phyloP scores from a whole-genome alignment of 2,888 invertebrate genomes.

The Eurois occulta region DNA sequence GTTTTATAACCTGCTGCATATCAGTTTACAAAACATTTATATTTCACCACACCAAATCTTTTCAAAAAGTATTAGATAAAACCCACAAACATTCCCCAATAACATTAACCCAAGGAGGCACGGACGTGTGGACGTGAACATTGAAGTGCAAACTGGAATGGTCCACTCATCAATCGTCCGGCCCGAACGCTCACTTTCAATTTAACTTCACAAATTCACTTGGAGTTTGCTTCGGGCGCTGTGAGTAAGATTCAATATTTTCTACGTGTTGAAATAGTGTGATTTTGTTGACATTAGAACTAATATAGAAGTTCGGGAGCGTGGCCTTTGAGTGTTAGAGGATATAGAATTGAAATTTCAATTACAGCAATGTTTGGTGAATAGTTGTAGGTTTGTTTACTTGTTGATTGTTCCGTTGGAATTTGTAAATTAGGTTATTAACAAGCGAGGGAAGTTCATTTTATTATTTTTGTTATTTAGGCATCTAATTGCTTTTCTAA shows the following conservation, averaged over 20 bases:
- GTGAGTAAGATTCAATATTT: conserved; percentile 63
- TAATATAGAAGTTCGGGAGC: conserved; percentile 42
- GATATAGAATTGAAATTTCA: conserved; percentile 19
- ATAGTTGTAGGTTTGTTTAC: not conserved
- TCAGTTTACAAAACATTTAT: not conserved
- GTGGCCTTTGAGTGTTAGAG: not conserved
- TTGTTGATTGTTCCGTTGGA: conserved; percentile 3
- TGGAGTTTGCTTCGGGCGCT: conserved; percentile 63
- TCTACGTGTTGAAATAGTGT: conserved; percentile 48
- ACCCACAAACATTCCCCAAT: conserved; percentile 13
- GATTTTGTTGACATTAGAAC: conserved; percentile 53
- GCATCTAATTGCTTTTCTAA: not conserved
- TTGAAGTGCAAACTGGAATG: conserved; percentile 66
- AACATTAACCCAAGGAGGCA: conserved; percentile 46
- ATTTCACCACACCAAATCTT: not conserved
- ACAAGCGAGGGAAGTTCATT: not conserved
- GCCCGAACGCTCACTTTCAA: conserved; percentile 73
- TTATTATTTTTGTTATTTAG: not conserved
- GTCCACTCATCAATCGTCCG: conserved; percentile 74
- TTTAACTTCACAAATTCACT: conserved; percentile 77
- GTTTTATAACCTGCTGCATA: not conserved
- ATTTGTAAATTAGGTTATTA: not conserved
- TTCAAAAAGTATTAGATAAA: conserved; percentile 11
- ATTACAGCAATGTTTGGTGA: not conserved
- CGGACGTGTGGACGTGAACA: conserved; percentile 60